Base-by-base conservation (phyloP, 1,140 invertebrate species). In the Anoplophora glabripennis region DNA sequence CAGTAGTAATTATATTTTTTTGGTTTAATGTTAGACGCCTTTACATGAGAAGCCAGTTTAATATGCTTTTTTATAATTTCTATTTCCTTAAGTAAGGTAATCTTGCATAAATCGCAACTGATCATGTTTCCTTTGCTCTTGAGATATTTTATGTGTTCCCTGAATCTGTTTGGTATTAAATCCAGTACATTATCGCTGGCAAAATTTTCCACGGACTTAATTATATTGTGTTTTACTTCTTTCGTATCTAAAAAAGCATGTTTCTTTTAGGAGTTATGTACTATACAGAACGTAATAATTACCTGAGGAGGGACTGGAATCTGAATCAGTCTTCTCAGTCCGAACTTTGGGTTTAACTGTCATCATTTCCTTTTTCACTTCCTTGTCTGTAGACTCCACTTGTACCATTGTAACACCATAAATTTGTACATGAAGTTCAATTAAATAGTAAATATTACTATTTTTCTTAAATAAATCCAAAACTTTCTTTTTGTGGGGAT, bases 1-100 rank as follows among this genome's bases (percentile, higher is more conserved):
- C 68, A 70, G 56, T 51, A 68, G 52, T 59, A 70, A 4, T 46
- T 64, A 41, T 64, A 70, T n/a, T 61, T 55, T 7, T 28, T 28
- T 10, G 10, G 34, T 11, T 45, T 34, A 36, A 36, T 45, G 14
- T 61, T 53, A 1, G 46, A 54, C 4, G n/a, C 14, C 33, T 21
- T 14, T 28, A 56, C 45, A 36, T 54, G 52, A 7, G 45, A 14
- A 5, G 40, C 18, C 9, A 21, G 28, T 1, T 40, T 15, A 38
- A 69, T n/a, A 53, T 70, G 68, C 15, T 61, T 57, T 17, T 37
- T 53, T 14, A 68, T 34, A 37, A 12, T 11, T 36, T 42, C 15
- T 4, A 44, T 17, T 10, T 55, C 41, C 33, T 42, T 51, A 1
- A n/a, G 28, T 7, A 66, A 1, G 35, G 46, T 46, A 5, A 36